Evolutionary conservation across 30 jellyfish, hydroid and myxozoan genomes (phyloP), one percentile per base, ranked within the genome.

Genomic region (Sanderia malayensis): DNA sequence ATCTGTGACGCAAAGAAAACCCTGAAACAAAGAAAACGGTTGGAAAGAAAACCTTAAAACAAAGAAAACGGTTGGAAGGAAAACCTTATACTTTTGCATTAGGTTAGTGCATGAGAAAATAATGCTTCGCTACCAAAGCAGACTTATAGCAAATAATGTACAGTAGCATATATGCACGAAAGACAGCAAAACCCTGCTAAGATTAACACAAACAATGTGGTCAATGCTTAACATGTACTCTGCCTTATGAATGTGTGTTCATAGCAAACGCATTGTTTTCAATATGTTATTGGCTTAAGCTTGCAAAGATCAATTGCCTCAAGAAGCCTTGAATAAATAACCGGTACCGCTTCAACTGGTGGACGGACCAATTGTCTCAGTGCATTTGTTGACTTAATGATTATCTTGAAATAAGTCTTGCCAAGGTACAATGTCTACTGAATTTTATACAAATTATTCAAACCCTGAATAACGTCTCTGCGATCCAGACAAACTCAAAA

Each of bases 211-310:
- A 49, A 49, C 64, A 49, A 49, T 19, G 27, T 9, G 64, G 64
- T 49, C 64, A 13, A 13, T 37, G 52, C 64, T 49, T 49, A 19
- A 24, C 64, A 9, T 49, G 64, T 9, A 49, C 18, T 9, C 64
- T 49, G 7, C 25, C 24, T 37, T 37, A 49, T 19, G 25, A 15
- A 9, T 19, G 24, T 49, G 23, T 49, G 64, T 49, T 41, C 55
- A 49, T 4, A 9, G 27, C 8, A 19, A 49, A 49, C 27, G 24
- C 64, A 49, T 4, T 49, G 18, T 9, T 19, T 15, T 49, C 25
- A 49, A 49, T 49, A 49, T 8, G 64, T 49, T 49, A 49, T 49
- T 49, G 64, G 64, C 64, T 49, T 49, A 4, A 49, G 18, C 18
- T 49, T 15, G 18, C 23, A 49, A 24, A 8, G 64, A 49, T 49